phyloP scores from a whole-genome alignment of 2,113 vertebrate genomes.

The Monarcha castaneiventris region DNA sequence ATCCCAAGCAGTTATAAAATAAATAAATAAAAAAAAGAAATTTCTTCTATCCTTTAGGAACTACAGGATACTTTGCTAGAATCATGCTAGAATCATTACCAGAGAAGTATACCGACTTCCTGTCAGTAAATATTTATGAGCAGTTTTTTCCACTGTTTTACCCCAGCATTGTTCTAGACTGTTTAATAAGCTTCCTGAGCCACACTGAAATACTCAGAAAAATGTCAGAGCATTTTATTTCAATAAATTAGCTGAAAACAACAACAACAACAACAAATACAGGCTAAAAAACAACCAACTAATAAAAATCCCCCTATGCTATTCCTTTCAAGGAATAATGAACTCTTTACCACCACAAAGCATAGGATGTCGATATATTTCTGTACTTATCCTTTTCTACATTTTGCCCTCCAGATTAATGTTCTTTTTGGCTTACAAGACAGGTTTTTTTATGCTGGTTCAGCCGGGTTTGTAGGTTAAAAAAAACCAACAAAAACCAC shows the following conservation, averaged over 20 bases:
- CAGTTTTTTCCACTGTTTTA: neutral
- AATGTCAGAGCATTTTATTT: neutral
- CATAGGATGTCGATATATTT: neutral
- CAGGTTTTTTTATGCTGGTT: neutral
- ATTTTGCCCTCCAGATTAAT: neutral
- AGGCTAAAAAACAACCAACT: neutral
- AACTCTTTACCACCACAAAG: neutral
- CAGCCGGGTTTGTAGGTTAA: neutral
- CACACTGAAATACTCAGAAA: neutral
- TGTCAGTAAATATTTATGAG: neutral
- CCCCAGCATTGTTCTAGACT: neutral
- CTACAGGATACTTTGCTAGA: neutral
- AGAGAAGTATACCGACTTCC: neutral
- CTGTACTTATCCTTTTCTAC: neutral
- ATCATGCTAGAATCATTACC: neutral
- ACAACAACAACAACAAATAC: neutral
- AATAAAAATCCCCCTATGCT: accelerated
- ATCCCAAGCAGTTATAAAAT: neutral
- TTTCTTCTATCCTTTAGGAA: neutral
- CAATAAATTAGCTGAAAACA: neutral
- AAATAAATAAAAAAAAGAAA: neutral
- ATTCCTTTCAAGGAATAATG: neutral
- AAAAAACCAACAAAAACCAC: accelerated
- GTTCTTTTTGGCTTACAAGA: neutral
- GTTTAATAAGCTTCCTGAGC: neutral